phyloP scores from a whole-genome alignment of 1,140 invertebrate species.

The Chrysoperla carnea region DNA sequence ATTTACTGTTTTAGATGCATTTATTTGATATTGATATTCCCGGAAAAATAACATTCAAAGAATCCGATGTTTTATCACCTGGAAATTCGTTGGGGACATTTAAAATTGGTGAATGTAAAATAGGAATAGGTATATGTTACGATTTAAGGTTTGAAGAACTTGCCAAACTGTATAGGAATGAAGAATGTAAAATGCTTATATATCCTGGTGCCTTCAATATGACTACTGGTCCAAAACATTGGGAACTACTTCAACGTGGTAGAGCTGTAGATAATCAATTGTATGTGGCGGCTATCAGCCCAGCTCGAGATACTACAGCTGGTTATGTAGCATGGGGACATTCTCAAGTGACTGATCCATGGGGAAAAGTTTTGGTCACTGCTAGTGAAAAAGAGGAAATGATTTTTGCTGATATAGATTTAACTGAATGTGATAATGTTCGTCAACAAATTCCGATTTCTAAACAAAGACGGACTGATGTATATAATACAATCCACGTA shows the following conservation, averaged over 20 bases:
- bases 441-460: constrained; percentile 64
- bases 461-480: constrained; percentile 55
- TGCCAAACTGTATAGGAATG: constrained; percentile 61
- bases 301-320: constrained; percentile 50
- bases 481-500: constrained; percentile 44
- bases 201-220: constrained; percentile 94
- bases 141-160: constrained; percentile 85
- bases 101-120: constrained; percentile 50
- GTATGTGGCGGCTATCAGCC: constrained; percentile 53
- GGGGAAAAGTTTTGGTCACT: constrained; percentile 60
- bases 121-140: constrained; percentile 91
- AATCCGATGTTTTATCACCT: constrained; percentile 65
- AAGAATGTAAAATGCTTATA: constrained; percentile 64
- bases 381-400: constrained; percentile 53
- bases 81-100: constrained; percentile 64
- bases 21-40: constrained; percentile 92
- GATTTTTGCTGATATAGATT: constrained; percentile 61
- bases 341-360: constrained; percentile 69
- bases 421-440: constrained; percentile 51
- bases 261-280: constrained; percentile 81
- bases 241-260: constrained; percentile 65
- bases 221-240: constrained; percentile 86
- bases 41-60: constrained; percentile 81
- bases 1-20: constrained; percentile 69
- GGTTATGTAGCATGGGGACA: constrained; percentile 83